Conservation (phyloP, 2,113 vertebrate genomes). For the Scatophagus argus region DNA sequence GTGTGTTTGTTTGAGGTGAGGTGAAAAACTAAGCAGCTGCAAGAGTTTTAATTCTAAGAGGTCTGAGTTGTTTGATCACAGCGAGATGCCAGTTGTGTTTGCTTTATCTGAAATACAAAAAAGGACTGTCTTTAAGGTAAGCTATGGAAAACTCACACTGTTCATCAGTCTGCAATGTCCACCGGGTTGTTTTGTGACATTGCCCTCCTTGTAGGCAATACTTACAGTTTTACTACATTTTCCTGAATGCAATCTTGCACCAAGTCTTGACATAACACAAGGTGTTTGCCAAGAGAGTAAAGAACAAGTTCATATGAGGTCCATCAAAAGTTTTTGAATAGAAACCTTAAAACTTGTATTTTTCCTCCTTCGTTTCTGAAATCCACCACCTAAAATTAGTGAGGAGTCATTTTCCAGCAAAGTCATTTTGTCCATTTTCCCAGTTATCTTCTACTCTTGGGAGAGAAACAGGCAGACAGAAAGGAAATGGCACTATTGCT, state of each 20-base stretch:
- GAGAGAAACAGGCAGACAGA: neutral
- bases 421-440: constrained; percentile 41
- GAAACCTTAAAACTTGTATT: neutral
- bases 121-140: neutral
- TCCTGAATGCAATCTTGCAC: neutral
- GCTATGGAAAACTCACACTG: neutral
- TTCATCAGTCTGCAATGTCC: neutral
- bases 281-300: neutral
- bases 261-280: neutral
- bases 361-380: too few species aligned
- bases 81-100: constrained; percentile 25
- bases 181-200: neutral
- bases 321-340: neutral
- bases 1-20: too few species aligned
- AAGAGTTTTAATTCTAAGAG: constrained; percentile 35
- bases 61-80: constrained; percentile 54
- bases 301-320: neutral
- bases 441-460: constrained; percentile 22
- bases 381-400: neutral
- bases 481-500: constrained; percentile 44
- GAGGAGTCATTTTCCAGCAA: constrained; percentile 35
- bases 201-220: neutral
- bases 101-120: constrained; percentile 26
- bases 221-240: neutral
- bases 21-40: constrained; percentile 14